Base-by-base conservation (phyloP, 2,797 vertebrate genomes). In the Nyctibius grandis region DNA sequence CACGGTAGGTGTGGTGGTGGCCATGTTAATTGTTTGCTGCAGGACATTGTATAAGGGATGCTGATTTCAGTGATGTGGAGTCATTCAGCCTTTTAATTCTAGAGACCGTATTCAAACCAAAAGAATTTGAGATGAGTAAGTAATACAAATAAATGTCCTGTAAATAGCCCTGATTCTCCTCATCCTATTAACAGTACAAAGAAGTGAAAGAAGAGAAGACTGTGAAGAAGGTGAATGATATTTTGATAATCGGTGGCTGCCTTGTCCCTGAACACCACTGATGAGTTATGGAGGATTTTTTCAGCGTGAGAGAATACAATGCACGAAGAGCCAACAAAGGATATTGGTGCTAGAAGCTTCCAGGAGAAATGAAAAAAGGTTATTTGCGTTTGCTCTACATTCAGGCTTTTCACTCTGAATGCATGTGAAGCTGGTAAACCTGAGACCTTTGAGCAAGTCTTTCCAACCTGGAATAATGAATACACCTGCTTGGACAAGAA, bases 271-370 rank as follows among this genome's bases (percentile, higher is more conserved):
- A 77, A 80, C 83, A 86, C 85, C 60, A 61, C 95, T 33, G 85
- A 79, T 68, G 50, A 92, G 59, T 92, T 96, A 95, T 75, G 76
- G 85, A 89, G 81, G 85, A 96, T 67, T 84, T 64, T 91, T 95
- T 91, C 74, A n/a, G 67, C 2, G 8, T 75, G 91, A 96, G 73
- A 89, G n/a, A 85, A 89, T 65, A 64, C 60, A 93, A 59, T 83
- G 28, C 89, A 51, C 3, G 38, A 95, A 90, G 77, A 93, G 68
- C 57, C 83, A 93, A 74, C 82, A 91, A 94, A 96, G 90, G 85
- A 92, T 92, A 93, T 68, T 15, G 59, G 91, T 97, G 90, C 96
- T 97, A 93, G 97, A 95, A 96, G 82, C 77, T 95, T 95, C 93
- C 68, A 95, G 89, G 83, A 91, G 53, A 88, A 94, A 96, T 92